phyloP scores from a whole-genome alignment of 2,888 invertebrate species.

The Terebella lapidaria region DNA sequence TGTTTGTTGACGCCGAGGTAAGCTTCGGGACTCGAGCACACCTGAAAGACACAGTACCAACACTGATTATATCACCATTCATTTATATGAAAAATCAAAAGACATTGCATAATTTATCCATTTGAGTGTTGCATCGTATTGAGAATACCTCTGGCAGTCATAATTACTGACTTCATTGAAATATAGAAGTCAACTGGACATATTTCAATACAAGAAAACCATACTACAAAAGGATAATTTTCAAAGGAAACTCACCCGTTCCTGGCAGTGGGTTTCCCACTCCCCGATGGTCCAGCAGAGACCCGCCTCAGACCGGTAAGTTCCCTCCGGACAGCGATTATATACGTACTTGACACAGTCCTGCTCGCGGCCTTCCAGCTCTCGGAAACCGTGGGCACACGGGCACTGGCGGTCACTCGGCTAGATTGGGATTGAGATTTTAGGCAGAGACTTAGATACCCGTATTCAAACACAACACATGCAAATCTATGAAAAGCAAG shows the following conservation, averaged over 20 bases:
- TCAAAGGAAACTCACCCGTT: too few relatives aligned
- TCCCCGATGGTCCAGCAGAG: constrained; percentile 30
- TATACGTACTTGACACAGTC: constrained; percentile 44
- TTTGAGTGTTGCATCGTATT: constrained; percentile 26
- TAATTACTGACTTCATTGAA: too few relatives aligned
- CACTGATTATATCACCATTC: not conserved
- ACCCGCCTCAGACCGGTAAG: constrained; percentile 36
- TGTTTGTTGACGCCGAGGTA: constrained; percentile 32
- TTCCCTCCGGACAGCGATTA: constrained; percentile 32
- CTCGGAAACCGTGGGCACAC: constrained; percentile 39
- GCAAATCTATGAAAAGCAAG: too few relatives aligned
- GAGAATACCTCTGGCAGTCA: too few relatives aligned
- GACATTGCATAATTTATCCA: not conserved
- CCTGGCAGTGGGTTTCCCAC: constrained; percentile 33
- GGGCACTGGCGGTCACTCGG: constrained; percentile 43
- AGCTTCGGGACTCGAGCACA: constrained; percentile 29
- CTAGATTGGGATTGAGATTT: too few relatives aligned
- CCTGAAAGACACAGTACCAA: constrained; percentile 18
- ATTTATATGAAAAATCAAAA: not conserved
- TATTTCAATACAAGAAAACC: too few relatives aligned
- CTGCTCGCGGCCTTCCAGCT: constrained; percentile 22
- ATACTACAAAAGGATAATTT: too few relatives aligned
- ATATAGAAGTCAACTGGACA: too few relatives aligned
- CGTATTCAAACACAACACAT: too few relatives aligned
- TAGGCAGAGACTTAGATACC: too few relatives aligned